Evolutionary conservation across 2,797 vertebrate genomes (phyloP).

Genomic region (Sternarchorhynchus goeldii): DNA sequence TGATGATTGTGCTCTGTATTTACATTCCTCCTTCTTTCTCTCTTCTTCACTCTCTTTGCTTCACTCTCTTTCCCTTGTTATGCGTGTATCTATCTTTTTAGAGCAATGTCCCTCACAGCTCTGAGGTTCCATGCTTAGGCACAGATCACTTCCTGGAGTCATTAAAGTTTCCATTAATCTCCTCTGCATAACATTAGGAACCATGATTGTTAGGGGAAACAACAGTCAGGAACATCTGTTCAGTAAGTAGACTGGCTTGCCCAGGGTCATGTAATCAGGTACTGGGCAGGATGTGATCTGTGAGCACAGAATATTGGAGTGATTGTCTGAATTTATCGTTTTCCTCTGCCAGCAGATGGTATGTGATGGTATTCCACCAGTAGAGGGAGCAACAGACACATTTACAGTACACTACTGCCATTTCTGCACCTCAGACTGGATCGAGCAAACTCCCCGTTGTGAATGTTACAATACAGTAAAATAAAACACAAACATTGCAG

Average conservation of each 20-base stretch:
- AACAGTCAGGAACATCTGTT: constrained; percentile 28
- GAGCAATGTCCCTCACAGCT: background rate
- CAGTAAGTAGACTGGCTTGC: constrained; percentile 27
- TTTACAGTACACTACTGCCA: background rate
- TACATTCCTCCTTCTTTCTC: background rate
- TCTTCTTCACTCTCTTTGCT: background rate
- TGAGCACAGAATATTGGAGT: constrained; percentile 22
- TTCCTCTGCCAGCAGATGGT: constrained; percentile 29
- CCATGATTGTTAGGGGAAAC: constrained; percentile 28
- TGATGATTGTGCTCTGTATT: background rate
- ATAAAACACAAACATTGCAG: background rate
- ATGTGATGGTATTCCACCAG: constrained; percentile 30
- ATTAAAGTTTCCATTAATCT: constrained; percentile 46
- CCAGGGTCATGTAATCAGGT: constrained; percentile 42
- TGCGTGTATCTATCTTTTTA: background rate
- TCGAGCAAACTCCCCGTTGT: too few species aligned
- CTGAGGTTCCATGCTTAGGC: constrained; percentile 37
- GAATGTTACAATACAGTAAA: background rate
- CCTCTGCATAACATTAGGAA: constrained; percentile 35
- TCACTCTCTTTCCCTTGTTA: background rate
- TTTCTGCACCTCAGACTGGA: background rate
- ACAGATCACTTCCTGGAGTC: constrained; percentile 43
- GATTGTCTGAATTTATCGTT: constrained; percentile 20
- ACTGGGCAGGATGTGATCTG: constrained; percentile 21
- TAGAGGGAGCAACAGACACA: constrained; percentile 45